Percentiles rank a stretch among this genome's conserved stretches.
Conservation (phyloP, 1,140 invertebrate species). For the Meloidogyne hapla region DNA sequence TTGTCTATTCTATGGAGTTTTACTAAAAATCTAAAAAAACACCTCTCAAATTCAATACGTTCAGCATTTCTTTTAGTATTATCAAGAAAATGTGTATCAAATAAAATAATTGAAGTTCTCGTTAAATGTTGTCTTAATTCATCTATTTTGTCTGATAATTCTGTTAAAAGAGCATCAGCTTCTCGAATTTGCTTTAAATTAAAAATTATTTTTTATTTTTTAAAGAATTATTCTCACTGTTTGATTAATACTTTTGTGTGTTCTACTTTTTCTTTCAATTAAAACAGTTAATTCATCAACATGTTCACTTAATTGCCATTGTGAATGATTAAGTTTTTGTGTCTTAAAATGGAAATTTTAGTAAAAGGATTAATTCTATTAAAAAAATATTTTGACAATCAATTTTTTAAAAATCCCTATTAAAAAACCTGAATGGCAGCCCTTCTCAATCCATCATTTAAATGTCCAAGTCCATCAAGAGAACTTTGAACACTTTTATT, state of each 20-base stretch:
- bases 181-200: slow-evolving; percentile 28
- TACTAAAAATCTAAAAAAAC: neutral
- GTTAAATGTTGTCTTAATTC: slow-evolving; percentile 29
- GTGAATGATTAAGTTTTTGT: slow-evolving; percentile 30
- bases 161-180: slow-evolving; percentile 31
- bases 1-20: too few relatives aligned
- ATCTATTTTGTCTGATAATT: slow-evolving; percentile 35
- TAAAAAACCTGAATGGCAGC: slow-evolving; percentile 22
- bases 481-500: slow-evolving; percentile 35
- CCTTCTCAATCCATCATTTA: slow-evolving; percentile 21
- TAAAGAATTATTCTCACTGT: slow-evolving; percentile 8
- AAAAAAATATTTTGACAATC: too few relatives aligned
- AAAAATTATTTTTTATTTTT: neutral
- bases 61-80: slow-evolving; percentile 20
- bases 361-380: too few relatives aligned
- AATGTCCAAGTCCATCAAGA: slow-evolving; percentile 10
- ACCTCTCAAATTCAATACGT: slow-evolving; percentile 38
- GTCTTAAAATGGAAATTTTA: too few relatives aligned
- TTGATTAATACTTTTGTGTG: slow-evolving; percentile 26
- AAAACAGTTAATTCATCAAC: slow-evolving; percentile 33
- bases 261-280: slow-evolving; percentile 33
- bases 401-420: too few relatives aligned
- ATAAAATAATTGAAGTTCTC: slow-evolving; percentile 20
- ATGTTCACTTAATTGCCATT: slow-evolving; percentile 22
- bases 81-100: slow-evolving; percentile 31